These are phyloP conservation scores for Labrus mixtus DNA, from an alignment of 2,113 vertebrate species.

Conservation along the genomic window DNA sequence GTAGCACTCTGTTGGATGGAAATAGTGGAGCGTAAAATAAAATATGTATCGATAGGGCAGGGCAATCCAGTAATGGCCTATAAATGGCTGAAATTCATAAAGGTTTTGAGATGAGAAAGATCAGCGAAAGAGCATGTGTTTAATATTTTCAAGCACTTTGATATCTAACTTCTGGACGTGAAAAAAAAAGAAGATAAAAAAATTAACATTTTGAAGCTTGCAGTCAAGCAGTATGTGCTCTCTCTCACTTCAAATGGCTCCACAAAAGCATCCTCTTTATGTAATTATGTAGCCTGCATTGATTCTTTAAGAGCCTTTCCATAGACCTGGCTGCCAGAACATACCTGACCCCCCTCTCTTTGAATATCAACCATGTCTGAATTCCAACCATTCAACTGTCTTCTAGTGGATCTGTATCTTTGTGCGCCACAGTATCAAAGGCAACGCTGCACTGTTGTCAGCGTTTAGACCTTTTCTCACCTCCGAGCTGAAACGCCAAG, in stretches of 20 bases:
- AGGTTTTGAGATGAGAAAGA: not conserved
- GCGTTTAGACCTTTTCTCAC: conserved; percentile 78
- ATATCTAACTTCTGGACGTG: not conserved
- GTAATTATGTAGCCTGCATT: not conserved
- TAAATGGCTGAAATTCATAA: not conserved
- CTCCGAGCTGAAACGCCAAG: conserved; percentile 64
- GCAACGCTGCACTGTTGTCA: conserved; percentile 63
- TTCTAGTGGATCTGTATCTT: conserved; percentile 47
- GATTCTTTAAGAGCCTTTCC: conserved; percentile 18
- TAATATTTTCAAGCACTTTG: not conserved
- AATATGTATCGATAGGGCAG: conserved; percentile 19
- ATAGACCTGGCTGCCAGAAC: not conserved
- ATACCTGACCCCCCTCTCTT: conserved; percentile 37
- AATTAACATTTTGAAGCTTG: conserved; percentile 25
- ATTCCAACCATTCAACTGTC: not conserved
- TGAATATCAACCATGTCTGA: not conserved
- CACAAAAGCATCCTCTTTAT: not conserved
- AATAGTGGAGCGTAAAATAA: not conserved
- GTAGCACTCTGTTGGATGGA: not conserved
- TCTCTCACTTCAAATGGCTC: not conserved
- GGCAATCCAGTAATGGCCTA: not conserved
- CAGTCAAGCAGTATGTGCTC: not conserved
- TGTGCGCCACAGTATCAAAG: conserved; percentile 59
- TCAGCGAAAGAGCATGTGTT: not conserved
- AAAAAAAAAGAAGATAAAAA: conserved; percentile 1